Conservation (phyloP, 1,140 invertebrate species). For the Drosophila pallidifrons region DNA sequence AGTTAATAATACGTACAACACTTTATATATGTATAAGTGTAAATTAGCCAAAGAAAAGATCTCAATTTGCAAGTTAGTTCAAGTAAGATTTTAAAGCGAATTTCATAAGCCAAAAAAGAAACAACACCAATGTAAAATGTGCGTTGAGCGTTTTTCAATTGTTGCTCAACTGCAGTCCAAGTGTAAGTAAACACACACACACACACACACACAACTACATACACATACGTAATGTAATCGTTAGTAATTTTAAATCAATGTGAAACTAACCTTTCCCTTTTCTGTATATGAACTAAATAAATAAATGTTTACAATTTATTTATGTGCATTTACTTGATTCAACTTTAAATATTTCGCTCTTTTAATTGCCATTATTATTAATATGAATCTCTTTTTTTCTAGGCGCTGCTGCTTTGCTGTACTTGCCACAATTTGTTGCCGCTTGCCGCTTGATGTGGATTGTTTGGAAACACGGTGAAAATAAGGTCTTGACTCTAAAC, state of each 20-base stretch:
- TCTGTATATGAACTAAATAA: conserved; percentile 61
- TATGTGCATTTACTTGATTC: background rate
- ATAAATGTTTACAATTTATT: conserved; percentile 75
- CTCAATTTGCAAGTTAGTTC: conserved; percentile 42
- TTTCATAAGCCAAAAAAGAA: conserved; percentile 42
- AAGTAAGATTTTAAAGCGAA: conserved; percentile 46
- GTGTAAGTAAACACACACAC: conserved; percentile 18
- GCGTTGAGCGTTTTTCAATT: conserved; percentile 22
- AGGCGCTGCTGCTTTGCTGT: conserved; percentile 18
- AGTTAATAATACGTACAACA: conserved; percentile 30
- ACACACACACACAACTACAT: conserved; percentile 9
- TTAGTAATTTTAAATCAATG: conserved; percentile 34
- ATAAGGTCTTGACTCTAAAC: conserved; percentile 33
- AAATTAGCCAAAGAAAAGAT: conserved; percentile 75
- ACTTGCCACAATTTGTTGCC: background rate
- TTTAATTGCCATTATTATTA: conserved; percentile 26
- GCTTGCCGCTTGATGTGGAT: background rate
- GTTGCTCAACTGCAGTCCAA: conserved; percentile 34
- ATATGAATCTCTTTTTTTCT: conserved; percentile 57
- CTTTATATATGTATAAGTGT: conserved; percentile 28
- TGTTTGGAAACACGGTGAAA: conserved; percentile 2
- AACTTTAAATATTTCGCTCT: background rate
- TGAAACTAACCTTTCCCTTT: conserved; percentile 10
- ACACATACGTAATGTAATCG: conserved; percentile 20
- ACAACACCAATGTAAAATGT: conserved; percentile 2